A percentile compares a stretch with the other conserved stretches of the same genome.
phyloP scores from a whole-genome alignment of 1,140 invertebrate species.

The Drosophila azteca region DNA sequence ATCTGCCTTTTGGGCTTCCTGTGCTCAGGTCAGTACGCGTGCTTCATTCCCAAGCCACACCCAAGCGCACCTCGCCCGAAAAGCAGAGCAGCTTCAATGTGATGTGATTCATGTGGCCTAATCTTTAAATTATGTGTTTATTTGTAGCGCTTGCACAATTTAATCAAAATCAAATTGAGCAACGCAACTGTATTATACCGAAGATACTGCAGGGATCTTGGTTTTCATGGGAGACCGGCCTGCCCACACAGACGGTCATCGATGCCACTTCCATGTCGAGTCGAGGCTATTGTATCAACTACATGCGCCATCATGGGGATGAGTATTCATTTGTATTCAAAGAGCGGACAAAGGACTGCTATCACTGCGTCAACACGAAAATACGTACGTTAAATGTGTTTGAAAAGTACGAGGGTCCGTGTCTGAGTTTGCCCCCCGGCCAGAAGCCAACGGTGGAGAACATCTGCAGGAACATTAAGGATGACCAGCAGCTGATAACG shows the following conservation, averaged over 20 bases:
- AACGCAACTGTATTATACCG: slow-evolving; percentile 87
- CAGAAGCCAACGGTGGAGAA: slow-evolving; percentile 89
- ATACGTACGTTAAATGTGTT: slow-evolving; percentile 95
- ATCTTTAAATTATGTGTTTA: too few relatives aligned
- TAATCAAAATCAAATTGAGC: slow-evolving; percentile 59
- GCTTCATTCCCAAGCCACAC: slow-evolving; percentile 58
- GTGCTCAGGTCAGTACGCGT: slow-evolving; percentile 47
- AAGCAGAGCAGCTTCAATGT: slow-evolving; percentile 32
- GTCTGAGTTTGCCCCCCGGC: slow-evolving; percentile 87
- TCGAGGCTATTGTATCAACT: slow-evolving; percentile 89
- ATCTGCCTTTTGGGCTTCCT: slow-evolving; percentile 43
- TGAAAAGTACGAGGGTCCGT: slow-evolving; percentile 92
- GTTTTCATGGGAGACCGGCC: slow-evolving; percentile 95
- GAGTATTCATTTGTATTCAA: slow-evolving; percentile 95
- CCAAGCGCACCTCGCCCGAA: slow-evolving; percentile 42
- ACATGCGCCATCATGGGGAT: slow-evolving; percentile 89
- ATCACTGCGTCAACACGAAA: slow-evolving; percentile 92
- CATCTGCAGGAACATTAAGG: slow-evolving; percentile 89
- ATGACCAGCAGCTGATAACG: slow-evolving; percentile 92
- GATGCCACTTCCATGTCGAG: slow-evolving; percentile 90
- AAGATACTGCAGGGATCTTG: slow-evolving; percentile 91
- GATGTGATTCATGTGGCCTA: slow-evolving; percentile 61
- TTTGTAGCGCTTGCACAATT: slow-evolving; percentile 3
- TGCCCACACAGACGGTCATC: slow-evolving; percentile 92
- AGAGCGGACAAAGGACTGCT: slow-evolving; percentile 87